Conservation (phyloP, 1,140 invertebrate genomes). For the Drosophila subpulchrella region DNA sequence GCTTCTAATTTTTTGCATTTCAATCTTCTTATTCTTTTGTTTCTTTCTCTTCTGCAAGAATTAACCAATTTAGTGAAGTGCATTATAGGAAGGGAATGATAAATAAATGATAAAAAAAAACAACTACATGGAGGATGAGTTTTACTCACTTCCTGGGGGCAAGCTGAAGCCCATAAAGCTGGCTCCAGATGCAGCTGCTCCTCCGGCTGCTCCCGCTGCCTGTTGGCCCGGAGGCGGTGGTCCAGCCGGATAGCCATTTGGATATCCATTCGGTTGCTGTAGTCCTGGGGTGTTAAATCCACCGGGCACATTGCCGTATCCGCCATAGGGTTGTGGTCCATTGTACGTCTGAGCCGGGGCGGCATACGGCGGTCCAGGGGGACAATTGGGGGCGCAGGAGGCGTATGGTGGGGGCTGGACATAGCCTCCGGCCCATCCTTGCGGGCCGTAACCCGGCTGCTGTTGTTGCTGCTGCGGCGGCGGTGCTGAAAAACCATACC, state of each 20-base stretch:
- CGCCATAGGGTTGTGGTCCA: constrained; percentile 48
- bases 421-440: constrained; percentile 66
- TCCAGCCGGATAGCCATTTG: constrained; percentile 44
- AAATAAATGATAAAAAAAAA: neutral
- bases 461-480: constrained; percentile 63
- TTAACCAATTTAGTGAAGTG: constrained; percentile 10
- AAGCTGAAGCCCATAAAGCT: constrained; percentile 77
- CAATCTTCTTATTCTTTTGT: neutral
- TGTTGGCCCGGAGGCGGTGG: constrained; percentile 41
- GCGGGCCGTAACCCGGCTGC: constrained; percentile 60
- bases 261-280: constrained; percentile 60
- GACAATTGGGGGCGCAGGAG: constrained; percentile 38
- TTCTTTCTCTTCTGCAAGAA: neutral
- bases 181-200: constrained; percentile 50
- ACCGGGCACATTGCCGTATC: constrained; percentile 60
- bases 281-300: constrained; percentile 62
- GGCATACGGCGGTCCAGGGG: constrained; percentile 46
- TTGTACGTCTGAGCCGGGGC: constrained; percentile 50
- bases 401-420: constrained; percentile 70
- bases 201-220: constrained; percentile 31
- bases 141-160: constrained; percentile 79
- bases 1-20: neutral
- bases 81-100: neutral
- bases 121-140: neutral
- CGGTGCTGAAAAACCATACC: constrained; percentile 82